Conservation (phyloP, 2,113 vertebrate species). For the Perca flavescens region DNA sequence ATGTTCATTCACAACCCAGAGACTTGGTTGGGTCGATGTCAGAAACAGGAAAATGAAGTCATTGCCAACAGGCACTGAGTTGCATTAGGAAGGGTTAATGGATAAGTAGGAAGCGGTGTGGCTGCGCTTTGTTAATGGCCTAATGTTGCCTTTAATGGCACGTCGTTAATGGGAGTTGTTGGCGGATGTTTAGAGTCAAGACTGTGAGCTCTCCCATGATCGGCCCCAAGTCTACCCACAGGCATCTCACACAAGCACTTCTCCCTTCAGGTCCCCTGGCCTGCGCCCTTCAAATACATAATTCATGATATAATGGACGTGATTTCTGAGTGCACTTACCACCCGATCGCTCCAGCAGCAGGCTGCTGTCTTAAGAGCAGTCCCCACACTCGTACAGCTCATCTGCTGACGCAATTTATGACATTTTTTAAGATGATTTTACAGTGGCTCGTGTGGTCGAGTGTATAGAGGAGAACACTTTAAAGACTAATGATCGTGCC, state of each 20-base stretch:
- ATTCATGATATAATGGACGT: constrained; percentile 85
- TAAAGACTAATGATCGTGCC: constrained; percentile 75
- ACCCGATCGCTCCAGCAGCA: constrained; percentile 60
- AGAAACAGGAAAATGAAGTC: constrained; percentile 63
- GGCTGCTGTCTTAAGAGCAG: constrained; percentile 76
- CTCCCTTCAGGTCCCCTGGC: constrained; percentile 49
- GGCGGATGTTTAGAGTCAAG: constrained; percentile 61
- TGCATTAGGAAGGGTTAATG: constrained; percentile 77
- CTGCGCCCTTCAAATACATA: constrained; percentile 81
- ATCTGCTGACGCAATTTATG: constrained; percentile 76
- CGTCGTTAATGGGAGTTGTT: constrained; percentile 67
- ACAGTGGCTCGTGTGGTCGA: constrained; percentile 61
- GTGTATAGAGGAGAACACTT: constrained; percentile 68
- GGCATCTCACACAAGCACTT: constrained; percentile 51
- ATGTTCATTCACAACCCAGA: constrained; percentile 39
- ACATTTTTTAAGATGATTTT: constrained; percentile 71
- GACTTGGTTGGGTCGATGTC: constrained; percentile 49
- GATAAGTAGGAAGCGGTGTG: constrained; percentile 63
- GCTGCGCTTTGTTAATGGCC: constrained; percentile 80
- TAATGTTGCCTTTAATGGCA: constrained; percentile 80
- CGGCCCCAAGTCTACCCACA: constrained; percentile 47
- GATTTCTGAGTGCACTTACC: constrained; percentile 85
- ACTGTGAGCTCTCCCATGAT: constrained; percentile 59
- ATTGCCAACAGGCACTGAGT: constrained; percentile 48
- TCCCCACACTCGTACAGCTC: constrained; percentile 34